Percentiles rank a stretch among this genome's conserved stretches.
Conservation (phyloP, 2,888 invertebrate species). For the Nymphalis urticae region DNA sequence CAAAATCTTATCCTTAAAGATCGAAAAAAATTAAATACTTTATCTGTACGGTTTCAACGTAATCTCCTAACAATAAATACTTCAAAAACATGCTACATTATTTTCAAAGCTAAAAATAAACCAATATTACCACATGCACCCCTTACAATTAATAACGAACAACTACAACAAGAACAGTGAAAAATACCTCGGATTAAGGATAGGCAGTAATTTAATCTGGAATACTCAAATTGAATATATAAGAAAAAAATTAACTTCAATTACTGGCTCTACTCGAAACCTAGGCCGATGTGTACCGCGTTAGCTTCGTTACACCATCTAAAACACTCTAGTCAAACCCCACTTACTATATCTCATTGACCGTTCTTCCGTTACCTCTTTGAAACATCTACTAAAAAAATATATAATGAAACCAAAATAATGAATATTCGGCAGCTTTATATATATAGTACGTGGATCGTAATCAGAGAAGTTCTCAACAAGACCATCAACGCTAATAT, state of each 20-base stretch:
- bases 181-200: background rate
- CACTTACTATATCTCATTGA: background rate
- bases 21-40: background rate
- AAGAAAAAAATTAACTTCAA: background rate
- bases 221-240: background rate
- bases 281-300: too few relatives aligned
- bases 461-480: background rate
- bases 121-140: background rate
- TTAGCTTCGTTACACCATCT: too few relatives aligned
- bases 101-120: conserved; percentile 13
- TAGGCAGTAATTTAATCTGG: background rate
- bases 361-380: background rate
- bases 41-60: background rate
- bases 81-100: conserved; percentile 1
- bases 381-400: background rate
- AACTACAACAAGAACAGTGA: background rate
- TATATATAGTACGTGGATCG: background rate
- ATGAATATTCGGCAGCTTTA: background rate
- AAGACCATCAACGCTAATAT: background rate
- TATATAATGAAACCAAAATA: background rate
- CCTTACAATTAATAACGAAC: background rate
- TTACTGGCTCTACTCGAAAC: conserved; percentile 11
- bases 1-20: background rate
- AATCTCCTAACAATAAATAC: conserved; percentile 11
- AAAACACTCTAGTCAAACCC: too few relatives aligned